Base-by-base conservation (phyloP, 2,113 vertebrate genomes). In the Edolisoma coerulescens region DNA sequence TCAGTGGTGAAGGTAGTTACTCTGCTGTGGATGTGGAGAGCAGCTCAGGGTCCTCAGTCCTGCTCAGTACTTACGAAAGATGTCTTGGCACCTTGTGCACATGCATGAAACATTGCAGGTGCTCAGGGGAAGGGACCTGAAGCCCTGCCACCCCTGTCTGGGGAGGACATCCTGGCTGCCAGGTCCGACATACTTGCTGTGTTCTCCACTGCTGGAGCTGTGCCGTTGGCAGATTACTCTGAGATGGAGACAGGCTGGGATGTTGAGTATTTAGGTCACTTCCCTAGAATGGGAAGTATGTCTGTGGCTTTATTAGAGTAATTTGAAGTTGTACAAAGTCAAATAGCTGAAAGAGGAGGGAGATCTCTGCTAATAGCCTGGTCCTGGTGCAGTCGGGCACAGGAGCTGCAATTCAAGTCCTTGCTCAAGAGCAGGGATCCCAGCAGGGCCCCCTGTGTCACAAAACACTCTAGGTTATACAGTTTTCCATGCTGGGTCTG, bases 1-100 rank as follows among this genome's bases (percentile, higher is more conserved):
- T 89, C 92, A 68, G 77, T 75, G 79, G 83, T 47, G 85, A 79
- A 50, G 52, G 57, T 24, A 84, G 82, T 92, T 86, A 50, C 16
- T 63, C 39, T 93, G 76, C 79, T 68, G 45, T 70, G 84, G 57
- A 8, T 71, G 37, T 3, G 4, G 56, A 69, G 52, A 84, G 45
- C 45, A 65, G 45, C 37, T 73, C 3, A 0, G 30, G 10, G 32
- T 26, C 41, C 54, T 57, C n/a, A 8, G 14, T 70, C 61, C 44
- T 44, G 37, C 44, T n/a, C 1, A 0, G 11, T 23, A 12, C 60
- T 75, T 59, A 21, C 27, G 20, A 60, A 69, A 76, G 61, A 15
- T 1, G 1, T 16, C 28, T 69, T 63, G 26, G 59, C 0, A 0
- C 50, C 42, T 60, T 20, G 35, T 54, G 42, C 18, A 17, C 15